phyloP scores from a whole-genome alignment of 2,888 invertebrate species.

The Noctua pronuba region DNA sequence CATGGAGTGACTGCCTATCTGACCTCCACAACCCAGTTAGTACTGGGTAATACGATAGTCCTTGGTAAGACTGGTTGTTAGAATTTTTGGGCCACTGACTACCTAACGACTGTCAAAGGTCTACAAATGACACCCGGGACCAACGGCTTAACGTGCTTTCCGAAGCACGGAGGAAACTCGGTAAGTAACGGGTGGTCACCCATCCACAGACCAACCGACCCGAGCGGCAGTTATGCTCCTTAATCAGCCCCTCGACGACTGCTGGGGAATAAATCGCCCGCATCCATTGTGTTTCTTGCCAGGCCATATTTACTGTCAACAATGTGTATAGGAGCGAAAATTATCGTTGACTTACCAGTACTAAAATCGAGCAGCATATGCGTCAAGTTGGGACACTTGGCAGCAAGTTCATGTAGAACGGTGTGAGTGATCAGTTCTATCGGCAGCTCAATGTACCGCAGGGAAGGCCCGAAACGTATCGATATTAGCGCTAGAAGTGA shows the following conservation, averaged over 20 bases:
- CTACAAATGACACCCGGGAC: too few relatives aligned
- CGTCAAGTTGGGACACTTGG: conserved; percentile 98
- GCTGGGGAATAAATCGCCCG: not conserved
- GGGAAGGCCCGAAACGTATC: conserved; percentile 95
- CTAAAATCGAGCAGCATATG: conserved; percentile 99
- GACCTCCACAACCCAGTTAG: too few relatives aligned
- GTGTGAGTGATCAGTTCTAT: conserved; percentile 99
- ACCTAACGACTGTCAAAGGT: too few relatives aligned
- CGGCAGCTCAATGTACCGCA: conserved; percentile 97
- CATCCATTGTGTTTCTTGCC: not conserved
- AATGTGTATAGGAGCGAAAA: not conserved
- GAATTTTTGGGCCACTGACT: too few relatives aligned
- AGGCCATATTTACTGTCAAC: not conserved
- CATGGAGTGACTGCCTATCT: too few relatives aligned
- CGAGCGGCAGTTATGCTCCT: too few relatives aligned
- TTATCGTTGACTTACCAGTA: conserved; percentile 91
- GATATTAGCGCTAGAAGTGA: conserved; percentile 96
- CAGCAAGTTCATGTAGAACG: conserved; percentile 98
- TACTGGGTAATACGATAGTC: too few relatives aligned
- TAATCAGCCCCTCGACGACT: not conserved
- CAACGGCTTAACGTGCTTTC: too few relatives aligned
- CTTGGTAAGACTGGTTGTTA: too few relatives aligned
- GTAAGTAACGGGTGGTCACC: too few relatives aligned
- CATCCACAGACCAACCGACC: too few relatives aligned
- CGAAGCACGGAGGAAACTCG: too few relatives aligned